Conservation (phyloP, 2,113 vertebrate species). For the Dolichallabes microphthalmus region DNA sequence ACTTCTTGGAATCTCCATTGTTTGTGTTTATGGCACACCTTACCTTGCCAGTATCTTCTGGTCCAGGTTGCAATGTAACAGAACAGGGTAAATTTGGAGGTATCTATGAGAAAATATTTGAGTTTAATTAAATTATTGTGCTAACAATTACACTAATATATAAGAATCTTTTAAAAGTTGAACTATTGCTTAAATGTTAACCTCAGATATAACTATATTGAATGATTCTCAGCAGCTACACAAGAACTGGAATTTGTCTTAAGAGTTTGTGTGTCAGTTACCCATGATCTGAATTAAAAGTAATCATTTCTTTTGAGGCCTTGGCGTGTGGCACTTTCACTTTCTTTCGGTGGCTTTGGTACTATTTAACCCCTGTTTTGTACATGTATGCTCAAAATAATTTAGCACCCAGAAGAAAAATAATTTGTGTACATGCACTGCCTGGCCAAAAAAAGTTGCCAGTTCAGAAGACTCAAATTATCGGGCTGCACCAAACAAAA, state of each 20-base stretch:
- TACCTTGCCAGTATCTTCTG: slow-evolving; percentile 94
- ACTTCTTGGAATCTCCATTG: background rate
- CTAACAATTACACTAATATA: background rate
- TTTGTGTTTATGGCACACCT: background rate
- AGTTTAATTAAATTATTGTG: slow-evolving; percentile 14
- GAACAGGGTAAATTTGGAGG: slow-evolving; percentile 92
- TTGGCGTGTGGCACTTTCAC: too few species aligned
- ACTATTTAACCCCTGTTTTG: background rate
- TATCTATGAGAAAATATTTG: slow-evolving; percentile 73
- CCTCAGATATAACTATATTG: background rate
- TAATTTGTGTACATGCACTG: background rate
- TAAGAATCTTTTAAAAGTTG: background rate
- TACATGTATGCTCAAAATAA: background rate
- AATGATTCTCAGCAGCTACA: background rate
- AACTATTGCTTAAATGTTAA: background rate
- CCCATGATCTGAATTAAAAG: background rate
- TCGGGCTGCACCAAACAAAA: too few species aligned
- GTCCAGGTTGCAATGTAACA: slow-evolving; percentile 91
- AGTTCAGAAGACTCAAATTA: too few species aligned
- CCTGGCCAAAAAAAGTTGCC: too few species aligned
- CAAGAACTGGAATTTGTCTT: background rate
- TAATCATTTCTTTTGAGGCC: background rate
- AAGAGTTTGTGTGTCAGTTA: background rate
- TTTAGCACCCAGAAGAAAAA: background rate
- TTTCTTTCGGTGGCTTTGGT: background rate